Conservation (phyloP, 2,797 vertebrate species). For the Tamandua tetradactyla region DNA sequence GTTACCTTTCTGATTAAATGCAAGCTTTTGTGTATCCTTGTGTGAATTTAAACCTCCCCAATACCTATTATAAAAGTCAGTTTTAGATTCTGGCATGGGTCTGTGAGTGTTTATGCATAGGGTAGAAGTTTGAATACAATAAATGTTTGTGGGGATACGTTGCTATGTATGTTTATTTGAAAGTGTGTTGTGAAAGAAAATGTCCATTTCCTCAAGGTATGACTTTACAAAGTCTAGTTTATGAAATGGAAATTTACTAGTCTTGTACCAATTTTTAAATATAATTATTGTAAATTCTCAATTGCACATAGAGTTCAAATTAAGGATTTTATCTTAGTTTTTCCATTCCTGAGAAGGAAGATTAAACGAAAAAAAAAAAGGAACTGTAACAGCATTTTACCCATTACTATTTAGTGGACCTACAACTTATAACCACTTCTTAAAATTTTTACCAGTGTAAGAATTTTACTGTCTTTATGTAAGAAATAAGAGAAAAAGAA, state of each 20-base stretch:
- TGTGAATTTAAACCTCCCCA: background rate
- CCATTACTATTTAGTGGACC: background rate
- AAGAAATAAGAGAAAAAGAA: background rate
- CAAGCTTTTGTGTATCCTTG: background rate
- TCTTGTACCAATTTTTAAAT: background rate
- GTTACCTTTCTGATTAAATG: background rate
- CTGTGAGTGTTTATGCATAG: background rate
- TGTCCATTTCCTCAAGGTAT: background rate
- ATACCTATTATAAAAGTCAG: background rate
- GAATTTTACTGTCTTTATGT: background rate
- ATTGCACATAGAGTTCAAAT: background rate
- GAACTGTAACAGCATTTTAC: background rate
- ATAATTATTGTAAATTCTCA: background rate
- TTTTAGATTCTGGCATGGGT: background rate
- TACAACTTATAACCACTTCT: background rate
- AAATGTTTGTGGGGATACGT: background rate
- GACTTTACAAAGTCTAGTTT: background rate
- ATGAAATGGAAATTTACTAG: background rate
- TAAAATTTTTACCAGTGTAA: background rate
- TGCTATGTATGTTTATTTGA: background rate
- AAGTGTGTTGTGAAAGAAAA: background rate
- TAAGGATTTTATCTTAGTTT: background rate
- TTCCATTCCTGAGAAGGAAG: background rate
- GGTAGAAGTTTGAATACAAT: background rate
- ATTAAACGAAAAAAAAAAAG: background rate